phyloP scores from a whole-genome alignment of 2,797 vertebrate species.

The Diglossa cyanea region DNA sequence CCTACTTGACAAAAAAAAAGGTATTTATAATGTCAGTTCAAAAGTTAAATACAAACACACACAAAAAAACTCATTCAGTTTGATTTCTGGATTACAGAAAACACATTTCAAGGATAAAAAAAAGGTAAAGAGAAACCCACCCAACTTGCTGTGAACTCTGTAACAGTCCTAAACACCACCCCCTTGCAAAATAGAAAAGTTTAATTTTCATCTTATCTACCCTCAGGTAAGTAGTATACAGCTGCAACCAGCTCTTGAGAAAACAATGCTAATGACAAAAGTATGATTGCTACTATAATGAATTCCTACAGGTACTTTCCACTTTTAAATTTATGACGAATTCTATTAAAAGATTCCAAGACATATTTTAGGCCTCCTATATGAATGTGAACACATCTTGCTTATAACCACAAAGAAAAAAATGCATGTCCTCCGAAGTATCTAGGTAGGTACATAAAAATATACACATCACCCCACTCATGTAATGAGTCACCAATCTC shows the following conservation, averaged over 20 bases:
- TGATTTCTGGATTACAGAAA: neutral
- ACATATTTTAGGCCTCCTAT: neutral
- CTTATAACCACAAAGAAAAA: neutral
- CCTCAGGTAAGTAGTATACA: neutral
- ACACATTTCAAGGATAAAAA: neutral
- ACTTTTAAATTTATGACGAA: neutral
- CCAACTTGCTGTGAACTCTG: neutral
- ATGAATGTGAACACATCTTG: neutral
- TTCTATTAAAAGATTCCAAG: neutral
- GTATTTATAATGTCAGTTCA: neutral
- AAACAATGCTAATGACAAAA: neutral
- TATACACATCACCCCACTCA: neutral
- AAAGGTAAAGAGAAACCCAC: neutral
- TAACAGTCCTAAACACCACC: neutral
- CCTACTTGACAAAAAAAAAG: neutral
- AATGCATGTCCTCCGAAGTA: neutral
- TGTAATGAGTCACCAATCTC: neutral
- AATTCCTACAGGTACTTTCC: neutral
- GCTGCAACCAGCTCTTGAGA: neutral
- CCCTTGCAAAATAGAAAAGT: neutral
- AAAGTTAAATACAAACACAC: neutral
- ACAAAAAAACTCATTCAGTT: neutral
- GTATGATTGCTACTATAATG: neutral
- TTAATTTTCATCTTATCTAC: neutral
- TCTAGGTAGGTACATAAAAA: neutral